phyloP scores from a whole-genome alignment of 2,888 invertebrate species.

The Syrista parreyssii region DNA sequence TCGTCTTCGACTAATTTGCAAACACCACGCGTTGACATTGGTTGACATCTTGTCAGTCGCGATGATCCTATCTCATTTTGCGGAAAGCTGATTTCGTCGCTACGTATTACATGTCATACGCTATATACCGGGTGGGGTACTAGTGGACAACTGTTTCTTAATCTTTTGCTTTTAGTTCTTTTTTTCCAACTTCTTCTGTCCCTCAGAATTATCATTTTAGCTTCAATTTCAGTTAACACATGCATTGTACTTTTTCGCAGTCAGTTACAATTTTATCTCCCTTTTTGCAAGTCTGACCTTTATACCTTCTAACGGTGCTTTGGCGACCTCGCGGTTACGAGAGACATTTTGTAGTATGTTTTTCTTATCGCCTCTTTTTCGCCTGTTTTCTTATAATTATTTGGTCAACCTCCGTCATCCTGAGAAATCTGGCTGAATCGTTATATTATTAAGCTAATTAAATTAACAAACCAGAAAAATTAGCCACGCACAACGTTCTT shows the following conservation, averaged over 20 bases:
- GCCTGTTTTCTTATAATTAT: background rate
- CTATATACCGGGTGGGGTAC: constrained; percentile 11
- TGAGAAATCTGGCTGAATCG: background rate
- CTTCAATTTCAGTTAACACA: constrained; percentile 53
- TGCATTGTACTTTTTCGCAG: constrained; percentile 59
- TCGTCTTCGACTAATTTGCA: constrained; percentile 16
- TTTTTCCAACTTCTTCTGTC: background rate
- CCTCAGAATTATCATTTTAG: background rate
- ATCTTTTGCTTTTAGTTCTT: background rate
- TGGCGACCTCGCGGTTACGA: constrained; percentile 41
- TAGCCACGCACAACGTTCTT: no score
- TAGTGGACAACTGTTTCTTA: constrained; percentile 9
- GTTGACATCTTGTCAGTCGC: constrained; percentile 11
- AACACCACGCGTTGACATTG: constrained; percentile 32
- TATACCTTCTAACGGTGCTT: constrained; percentile 32
- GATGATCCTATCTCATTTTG: constrained; percentile 1
- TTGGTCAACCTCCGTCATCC: background rate
- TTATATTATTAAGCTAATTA: background rate
- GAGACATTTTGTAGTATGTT: constrained; percentile 6
- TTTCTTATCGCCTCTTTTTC: background rate
- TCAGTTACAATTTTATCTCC: constrained; percentile 42
- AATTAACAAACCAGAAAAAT: background rate
- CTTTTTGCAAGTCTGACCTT: constrained; percentile 30
- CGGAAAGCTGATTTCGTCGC: constrained; percentile 12
- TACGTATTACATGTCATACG: background rate